Base-by-base conservation (phyloP, 2,797 vertebrate genomes). In the Falco naumanni region DNA sequence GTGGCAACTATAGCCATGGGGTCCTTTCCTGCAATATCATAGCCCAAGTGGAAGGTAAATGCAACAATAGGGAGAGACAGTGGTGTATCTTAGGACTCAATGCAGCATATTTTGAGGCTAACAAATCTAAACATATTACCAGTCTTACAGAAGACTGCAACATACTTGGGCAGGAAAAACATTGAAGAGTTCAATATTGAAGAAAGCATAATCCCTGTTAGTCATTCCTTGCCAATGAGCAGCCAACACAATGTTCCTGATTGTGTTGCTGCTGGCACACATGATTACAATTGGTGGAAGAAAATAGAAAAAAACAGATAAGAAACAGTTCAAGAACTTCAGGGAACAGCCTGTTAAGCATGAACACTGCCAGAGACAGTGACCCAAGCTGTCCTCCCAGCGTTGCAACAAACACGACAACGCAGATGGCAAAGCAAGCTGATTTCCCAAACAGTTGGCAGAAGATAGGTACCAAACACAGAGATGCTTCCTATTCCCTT, bases 151-250 rank as follows among this genome's bases (percentile, higher is more conserved):
- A 94, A 95, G 34, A 75, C 28, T 83, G 69, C 83, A 84, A 97
- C 57, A 88, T 65, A 29, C 57, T 88, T 45, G 22, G 53, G 25
- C 13, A 72, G 81, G 63, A 84, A 68, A 68, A 77, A 65, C 65
- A 93, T 98, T 99, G 98, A 99, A 99, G 93, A 99, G 99, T 89
- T 99, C 99, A 6, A 99, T 98, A 96, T 99, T 99, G 97, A 99
- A 99, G 98, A 99, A 99, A 84, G 99, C 98, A 5, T 98, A 98
- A 89, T 97, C 99, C 63, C 99, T 99, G 0, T 97, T 98, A 96
- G 99, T 99, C 98, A 99, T 96, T 94, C 98, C 98, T 34, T 97
- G 98, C 43, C 98, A 97, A 97, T 99, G 99, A 20, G 98, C 99
- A 26, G 98, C 98, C 96, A 99, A 93, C 99, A 99, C 99, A 97